Evolutionary conservation across 2,888 invertebrate genomes (phyloP).

Genomic region (Lepidocyrtoides sp.): DNA sequence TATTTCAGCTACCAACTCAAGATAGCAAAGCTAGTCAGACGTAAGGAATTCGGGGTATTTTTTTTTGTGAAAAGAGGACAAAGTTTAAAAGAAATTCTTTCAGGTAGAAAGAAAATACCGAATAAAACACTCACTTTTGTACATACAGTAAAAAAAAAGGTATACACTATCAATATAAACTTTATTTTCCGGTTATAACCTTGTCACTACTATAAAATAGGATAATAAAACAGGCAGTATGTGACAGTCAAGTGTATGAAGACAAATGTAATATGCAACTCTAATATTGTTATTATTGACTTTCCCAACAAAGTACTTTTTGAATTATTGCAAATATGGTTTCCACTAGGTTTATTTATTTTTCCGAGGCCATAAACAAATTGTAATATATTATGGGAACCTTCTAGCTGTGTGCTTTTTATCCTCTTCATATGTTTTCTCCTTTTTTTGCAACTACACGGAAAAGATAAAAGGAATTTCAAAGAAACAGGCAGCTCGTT

Average conservation of each 20-base stretch:
- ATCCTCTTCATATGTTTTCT: background rate
- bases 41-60: background rate
- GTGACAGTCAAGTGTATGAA: constrained; percentile 7
- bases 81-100: constrained; percentile 1
- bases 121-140: background rate
- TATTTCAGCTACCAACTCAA: too few species aligned
- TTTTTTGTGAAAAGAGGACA: background rate
- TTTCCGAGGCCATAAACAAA: constrained; percentile 14
- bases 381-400: background rate
- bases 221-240: background rate
- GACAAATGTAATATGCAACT: constrained; percentile 17
- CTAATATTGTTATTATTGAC: constrained; percentile 25
- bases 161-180: too few species aligned
- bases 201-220: background rate
- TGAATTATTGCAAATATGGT: constrained; percentile 24
- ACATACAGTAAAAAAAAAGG: background rate
- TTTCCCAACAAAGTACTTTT: constrained; percentile 20
- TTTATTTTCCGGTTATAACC: background rate
- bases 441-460: background rate
- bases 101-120: background rate
- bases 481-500: background rate
- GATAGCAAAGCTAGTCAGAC: background rate
- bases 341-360: background rate
- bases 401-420: background rate
- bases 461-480: background rate